Evolutionary conservation across 2,113 vertebrate genomes (phyloP), one percentile per base, ranked within the genome.

Genomic region (Physeter macrocephalus): DNA sequence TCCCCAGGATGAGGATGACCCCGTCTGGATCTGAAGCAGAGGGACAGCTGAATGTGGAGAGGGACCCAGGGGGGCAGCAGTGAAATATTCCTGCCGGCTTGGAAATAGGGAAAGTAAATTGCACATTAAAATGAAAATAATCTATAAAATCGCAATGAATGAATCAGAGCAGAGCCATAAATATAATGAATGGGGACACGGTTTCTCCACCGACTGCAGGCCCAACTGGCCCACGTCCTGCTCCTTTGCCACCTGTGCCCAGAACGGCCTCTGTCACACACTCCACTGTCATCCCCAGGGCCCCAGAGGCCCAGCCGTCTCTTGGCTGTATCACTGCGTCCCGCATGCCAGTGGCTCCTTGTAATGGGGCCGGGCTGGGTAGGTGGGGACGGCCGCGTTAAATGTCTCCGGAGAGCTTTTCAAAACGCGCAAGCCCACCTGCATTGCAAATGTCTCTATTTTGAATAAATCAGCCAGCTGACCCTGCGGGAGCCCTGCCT

Each of bases 141-240:
- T 18, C 13, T 2, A 0, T 6, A 3, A 31, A 61, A 4, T 10
- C 2, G 5, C 57, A 13, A 1, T 9, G 0, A 15, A 1, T 15
- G 8, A 34, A 9, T 36, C 39, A 1, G 18, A 12, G 31, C 77
- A 36, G 67, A 31, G 57, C 69, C 12, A 1, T 2, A 1, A 1
- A 1, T 1, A 3, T 6, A 1, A 12, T 1, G 25, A 15, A 5
- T 0, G 12, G 11, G 34, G 17, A 27, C 15, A 0, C 12, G 0
- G 2, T 25, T 21, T 77, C 90, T 18, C 31, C 4, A 0, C 1
- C 0, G 5, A 11, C 20, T 31, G 10, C 0, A 23, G 1, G 52
- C 21, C 72, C 27, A 0, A 15, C 3, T 0, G 29, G 43, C 52
- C 77, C 10, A 0, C 0, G 0, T 2, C 9, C 84, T 8, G 29